Percentiles rank a stretch among this genome's conserved stretches.
Evolutionary conservation across 2,888 invertebrate genomes (phyloP).

Genomic region (Cistogaster globosa): DNA sequence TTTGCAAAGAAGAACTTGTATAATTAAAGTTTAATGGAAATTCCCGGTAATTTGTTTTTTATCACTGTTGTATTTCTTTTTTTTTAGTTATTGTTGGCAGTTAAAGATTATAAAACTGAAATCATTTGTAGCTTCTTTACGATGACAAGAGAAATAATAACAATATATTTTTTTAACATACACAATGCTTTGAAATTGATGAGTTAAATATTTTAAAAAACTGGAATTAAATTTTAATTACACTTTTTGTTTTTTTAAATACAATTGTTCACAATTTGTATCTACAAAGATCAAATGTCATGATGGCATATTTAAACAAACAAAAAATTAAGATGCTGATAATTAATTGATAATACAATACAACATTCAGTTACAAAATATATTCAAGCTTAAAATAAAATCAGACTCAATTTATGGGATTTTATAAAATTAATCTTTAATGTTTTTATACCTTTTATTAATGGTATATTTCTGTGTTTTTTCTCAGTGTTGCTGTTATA

Average conservation of each 20-base stretch:
- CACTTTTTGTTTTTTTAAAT: not conserved
- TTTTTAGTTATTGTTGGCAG: not conserved
- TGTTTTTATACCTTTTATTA: no score
- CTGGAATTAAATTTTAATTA: slow-evolving; percentile 22
- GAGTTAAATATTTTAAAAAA: slow-evolving; percentile 36
- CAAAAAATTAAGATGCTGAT: not conserved
- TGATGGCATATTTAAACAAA: slow-evolving; percentile 11
- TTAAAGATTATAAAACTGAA: slow-evolving; percentile 18
- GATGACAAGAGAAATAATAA: not conserved
- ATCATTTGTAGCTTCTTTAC: slow-evolving; percentile 31
- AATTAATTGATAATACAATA: not conserved
- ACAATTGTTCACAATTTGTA: not conserved
- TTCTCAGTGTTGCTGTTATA: no score
- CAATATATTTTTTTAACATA: not conserved
- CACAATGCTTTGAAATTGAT: slow-evolving; percentile 44
- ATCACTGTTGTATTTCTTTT: not conserved
- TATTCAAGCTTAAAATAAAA: not conserved
- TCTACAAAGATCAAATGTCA: slow-evolving; percentile 49
- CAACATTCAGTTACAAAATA: not conserved
- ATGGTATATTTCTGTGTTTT: no score
- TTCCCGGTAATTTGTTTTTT: slow-evolving; percentile 47
- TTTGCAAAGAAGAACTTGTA: slow-evolving; percentile 29
- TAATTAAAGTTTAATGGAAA: slow-evolving; percentile 42
- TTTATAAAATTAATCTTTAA: not conserved
- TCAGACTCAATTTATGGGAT: not conserved